phyloP scores from a whole-genome alignment of 2,888 invertebrate species.

The Sycophila texana region DNA sequence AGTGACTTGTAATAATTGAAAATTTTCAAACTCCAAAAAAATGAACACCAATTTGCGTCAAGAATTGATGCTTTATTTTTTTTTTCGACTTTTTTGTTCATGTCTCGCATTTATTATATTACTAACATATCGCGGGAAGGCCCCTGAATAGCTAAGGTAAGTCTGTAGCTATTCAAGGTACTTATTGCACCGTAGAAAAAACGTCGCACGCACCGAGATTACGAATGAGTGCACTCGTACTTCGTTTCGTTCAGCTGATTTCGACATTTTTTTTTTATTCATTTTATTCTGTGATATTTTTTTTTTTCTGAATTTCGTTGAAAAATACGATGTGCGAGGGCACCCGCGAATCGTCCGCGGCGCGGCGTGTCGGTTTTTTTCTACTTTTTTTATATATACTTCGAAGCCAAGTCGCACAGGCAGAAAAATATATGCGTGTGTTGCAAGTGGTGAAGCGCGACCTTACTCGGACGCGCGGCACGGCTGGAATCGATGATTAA shows the following conservation, averaged over 20 bases:
- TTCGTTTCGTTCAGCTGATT: not conserved
- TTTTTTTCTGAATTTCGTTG: no score
- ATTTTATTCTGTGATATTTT: no score
- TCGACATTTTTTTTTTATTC: not conserved
- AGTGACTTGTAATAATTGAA: no score
- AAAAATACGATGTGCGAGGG: not conserved
- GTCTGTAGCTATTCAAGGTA: conserved; percentile 45
- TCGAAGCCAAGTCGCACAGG: conserved; percentile 39
- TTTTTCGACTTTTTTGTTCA: not conserved
- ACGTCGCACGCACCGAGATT: conserved; percentile 8
- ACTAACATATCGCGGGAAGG: conserved; percentile 29
- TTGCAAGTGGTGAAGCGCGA: conserved; percentile 27
- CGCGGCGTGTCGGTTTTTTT: conserved; percentile 18
- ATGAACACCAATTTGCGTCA: no score
- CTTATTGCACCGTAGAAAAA: conserved; percentile 53
- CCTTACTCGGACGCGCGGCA: conserved; percentile 30
- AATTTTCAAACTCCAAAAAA: no score
- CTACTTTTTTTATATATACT: conserved; percentile 12
- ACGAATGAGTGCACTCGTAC: not conserved
- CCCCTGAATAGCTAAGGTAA: conserved; percentile 28
- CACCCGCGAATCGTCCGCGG: conserved; percentile 4
- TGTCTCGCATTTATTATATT: conserved; percentile 10
- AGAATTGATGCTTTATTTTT: no score
- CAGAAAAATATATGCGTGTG: conserved; percentile 41
- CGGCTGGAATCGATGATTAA: conserved; percentile 22